Conservation (phyloP, 2,888 invertebrate species). For the Steromphala cineraria region DNA sequence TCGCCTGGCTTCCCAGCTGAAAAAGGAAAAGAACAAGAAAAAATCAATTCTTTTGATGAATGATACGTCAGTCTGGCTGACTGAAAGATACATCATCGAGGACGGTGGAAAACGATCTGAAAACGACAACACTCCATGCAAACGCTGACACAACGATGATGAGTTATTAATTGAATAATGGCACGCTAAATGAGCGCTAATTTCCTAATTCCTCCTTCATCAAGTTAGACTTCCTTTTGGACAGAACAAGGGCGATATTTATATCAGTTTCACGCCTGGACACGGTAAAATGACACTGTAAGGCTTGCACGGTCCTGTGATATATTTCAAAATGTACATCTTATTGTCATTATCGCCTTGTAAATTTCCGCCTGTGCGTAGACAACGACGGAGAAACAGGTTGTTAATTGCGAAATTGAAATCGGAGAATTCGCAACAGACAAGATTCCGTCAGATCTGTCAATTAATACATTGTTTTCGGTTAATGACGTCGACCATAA, state of each 20-base stretch:
- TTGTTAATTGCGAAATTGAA: conserved; percentile 17
- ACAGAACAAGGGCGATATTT: background rate
- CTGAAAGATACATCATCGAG: conserved; percentile 17
- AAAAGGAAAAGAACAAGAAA: conserved; percentile 23
- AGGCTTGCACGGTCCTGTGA: background rate
- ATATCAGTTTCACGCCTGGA: conserved; percentile 4
- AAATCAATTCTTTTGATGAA: conserved; percentile 22
- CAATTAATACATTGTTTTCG: conserved; percentile 3
- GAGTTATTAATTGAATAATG: conserved; percentile 29
- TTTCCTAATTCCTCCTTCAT: conserved; percentile 24
- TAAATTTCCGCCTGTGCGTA: conserved; percentile 8
- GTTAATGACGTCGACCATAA: background rate
- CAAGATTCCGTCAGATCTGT: conserved; percentile 10
- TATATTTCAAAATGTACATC: conserved; percentile 9
- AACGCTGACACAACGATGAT: conserved; percentile 11
- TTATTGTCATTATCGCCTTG: conserved; percentile 7
- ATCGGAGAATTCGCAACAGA: conserved; percentile 6
- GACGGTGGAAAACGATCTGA: background rate
- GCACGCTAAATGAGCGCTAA: conserved; percentile 22
- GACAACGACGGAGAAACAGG: conserved; percentile 6
- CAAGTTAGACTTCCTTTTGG: conserved; percentile 17
- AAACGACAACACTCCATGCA: conserved; percentile 28
- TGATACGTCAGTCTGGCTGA: conserved; percentile 15
- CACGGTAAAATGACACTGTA: background rate
- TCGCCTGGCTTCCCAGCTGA: conserved; percentile 43